Evolutionary conservation across 2,888 invertebrate species (phyloP).

Genomic region (Antheraea yamamai): DNA sequence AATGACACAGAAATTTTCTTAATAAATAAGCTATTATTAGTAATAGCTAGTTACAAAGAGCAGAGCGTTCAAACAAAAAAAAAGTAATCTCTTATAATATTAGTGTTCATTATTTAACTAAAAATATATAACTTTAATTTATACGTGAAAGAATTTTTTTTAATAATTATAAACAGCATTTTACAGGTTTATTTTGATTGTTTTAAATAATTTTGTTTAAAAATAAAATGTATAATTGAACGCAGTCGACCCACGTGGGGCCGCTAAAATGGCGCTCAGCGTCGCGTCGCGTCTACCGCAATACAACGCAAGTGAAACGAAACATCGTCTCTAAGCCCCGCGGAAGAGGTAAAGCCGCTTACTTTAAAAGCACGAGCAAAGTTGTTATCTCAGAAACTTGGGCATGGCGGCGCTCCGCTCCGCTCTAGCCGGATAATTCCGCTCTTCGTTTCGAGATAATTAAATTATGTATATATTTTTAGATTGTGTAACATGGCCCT

Average conservation of each 20-base stretch:
- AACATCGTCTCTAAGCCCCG: conserved; percentile 18
- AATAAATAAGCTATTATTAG: too few relatives aligned
- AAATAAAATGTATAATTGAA: not conserved
- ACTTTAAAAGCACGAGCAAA: conserved; percentile 60
- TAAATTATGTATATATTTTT: conserved; percentile 40
- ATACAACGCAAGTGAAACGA: conserved; percentile 2
- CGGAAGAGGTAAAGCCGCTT: conserved; percentile 58
- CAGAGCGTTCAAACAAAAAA: too few relatives aligned
- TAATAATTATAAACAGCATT: too few relatives aligned
- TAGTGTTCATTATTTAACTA: too few relatives aligned
- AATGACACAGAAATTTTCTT: too few relatives aligned
- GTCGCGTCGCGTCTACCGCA: not conserved
- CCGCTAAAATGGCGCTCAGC: not conserved
- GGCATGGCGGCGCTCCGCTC: conserved; percentile 20
- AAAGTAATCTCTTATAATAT: too few relatives aligned
- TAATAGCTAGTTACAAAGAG: too few relatives aligned
- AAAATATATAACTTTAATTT: too few relatives aligned
- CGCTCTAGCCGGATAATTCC: conserved; percentile 30
- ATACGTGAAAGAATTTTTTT: too few relatives aligned
- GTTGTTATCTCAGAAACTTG: conserved; percentile 41
- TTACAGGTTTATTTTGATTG: not conserved
- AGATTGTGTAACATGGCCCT: conserved; percentile 30
- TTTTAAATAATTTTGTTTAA: not conserved
- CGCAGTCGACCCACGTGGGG: not conserved
- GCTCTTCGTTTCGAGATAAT: conserved; percentile 34